A percentile compares a stretch with the other conserved stretches of the same genome.
phyloP scores from a whole-genome alignment of 1,140 invertebrate genomes.

The Drosophila arawakana region DNA sequence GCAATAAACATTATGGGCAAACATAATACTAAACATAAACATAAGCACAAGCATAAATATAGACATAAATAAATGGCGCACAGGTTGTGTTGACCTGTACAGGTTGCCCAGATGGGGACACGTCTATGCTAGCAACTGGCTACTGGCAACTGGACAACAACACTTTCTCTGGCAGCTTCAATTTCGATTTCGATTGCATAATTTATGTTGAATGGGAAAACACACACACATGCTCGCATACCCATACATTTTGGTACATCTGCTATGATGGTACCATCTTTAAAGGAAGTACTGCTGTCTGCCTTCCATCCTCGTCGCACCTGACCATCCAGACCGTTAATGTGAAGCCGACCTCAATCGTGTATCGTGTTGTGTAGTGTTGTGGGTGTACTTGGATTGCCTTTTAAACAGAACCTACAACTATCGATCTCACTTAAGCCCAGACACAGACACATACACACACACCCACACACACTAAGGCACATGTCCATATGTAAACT shows the following conservation, averaged over 20 bases:
- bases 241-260: slow-evolving; percentile 32
- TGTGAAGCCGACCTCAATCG: background rate
- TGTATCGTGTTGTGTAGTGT: slow-evolving; percentile 1
- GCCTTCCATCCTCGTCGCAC: background rate
- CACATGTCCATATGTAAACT: slow-evolving; percentile 69
- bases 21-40: slow-evolving; percentile 5
- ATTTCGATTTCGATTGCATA: slow-evolving; percentile 79
- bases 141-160: slow-evolving; percentile 31
- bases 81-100: slow-evolving; percentile 1
- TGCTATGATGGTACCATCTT: slow-evolving; percentile 27
- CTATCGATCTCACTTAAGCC: slow-evolving; percentile 78
- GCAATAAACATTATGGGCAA: background rate
- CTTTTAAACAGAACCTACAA: slow-evolving; percentile 59
- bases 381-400: slow-evolving; percentile 28
- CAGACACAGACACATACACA: slow-evolving; percentile 11
- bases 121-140: background rate
- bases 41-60: background rate
- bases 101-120: background rate
- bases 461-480: slow-evolving; percentile 7
- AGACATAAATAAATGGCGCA: slow-evolving; percentile 10
- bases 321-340: too few species aligned
- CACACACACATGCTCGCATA: background rate
- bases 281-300: slow-evolving; percentile 2
- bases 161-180: slow-evolving; percentile 59
- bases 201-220: slow-evolving; percentile 54